Percentiles rank a stretch among this genome's conserved stretches.
These are phyloP conservation scores for Nesoenas mayeri DNA, from an alignment of 2,113 vertebrate species.

Conservation along the genomic window DNA sequence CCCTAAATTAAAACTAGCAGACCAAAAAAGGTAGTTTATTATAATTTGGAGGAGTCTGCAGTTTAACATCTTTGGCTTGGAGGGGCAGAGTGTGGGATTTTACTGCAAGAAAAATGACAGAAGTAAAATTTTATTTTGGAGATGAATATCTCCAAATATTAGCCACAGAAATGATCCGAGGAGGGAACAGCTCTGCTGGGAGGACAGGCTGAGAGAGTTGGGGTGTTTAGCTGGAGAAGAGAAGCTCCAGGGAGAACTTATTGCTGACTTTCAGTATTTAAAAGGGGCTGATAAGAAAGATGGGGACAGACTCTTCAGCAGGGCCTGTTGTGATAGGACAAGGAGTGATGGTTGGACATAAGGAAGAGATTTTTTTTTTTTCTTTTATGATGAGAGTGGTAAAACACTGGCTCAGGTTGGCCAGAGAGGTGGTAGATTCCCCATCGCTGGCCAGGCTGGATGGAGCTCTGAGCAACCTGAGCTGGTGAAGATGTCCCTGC, in stretches of 20 bases:
- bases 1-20: not conserved
- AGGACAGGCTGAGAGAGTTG: not conserved
- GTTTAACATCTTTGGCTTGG: not conserved
- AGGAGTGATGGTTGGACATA: not conserved
- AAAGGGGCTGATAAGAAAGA: not conserved
- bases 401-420: accelerated
- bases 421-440: not conserved
- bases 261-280: accelerated
- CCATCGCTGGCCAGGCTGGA: not conserved
- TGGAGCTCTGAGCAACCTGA: accelerated
- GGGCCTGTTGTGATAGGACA: accelerated
- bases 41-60: not conserved
- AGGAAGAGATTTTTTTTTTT: no score
- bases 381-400: not conserved
- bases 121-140: not conserved
- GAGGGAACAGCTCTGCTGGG: accelerated
- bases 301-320: not conserved
- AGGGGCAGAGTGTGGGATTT: not conserved
- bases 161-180: not conserved
- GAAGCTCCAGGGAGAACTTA: not conserved
- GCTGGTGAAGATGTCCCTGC: not conserved
- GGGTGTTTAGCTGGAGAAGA: not conserved
- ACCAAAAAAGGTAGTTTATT: not conserved
- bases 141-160: not conserved
- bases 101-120: not conserved